Base-by-base conservation (phyloP, 2,797 vertebrate species). In the Melanotaenia parkinsoni region DNA sequence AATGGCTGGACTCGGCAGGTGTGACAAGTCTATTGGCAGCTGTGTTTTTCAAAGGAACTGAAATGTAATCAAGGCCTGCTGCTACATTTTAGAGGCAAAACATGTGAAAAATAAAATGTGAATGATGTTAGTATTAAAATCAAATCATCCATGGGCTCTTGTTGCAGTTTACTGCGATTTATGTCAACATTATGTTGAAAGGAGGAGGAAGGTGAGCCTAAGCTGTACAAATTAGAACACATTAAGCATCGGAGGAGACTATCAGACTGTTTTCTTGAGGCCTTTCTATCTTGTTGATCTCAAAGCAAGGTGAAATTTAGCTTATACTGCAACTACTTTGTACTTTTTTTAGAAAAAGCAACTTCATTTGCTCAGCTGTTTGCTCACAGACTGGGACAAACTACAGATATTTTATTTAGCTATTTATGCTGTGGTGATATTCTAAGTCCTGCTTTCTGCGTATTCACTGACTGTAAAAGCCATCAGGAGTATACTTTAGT, bases 321-420 rank as follows among this genome's bases (percentile, higher is more conserved):
- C 40, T 74, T 76, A 82, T 71, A 67, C 66, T 76, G 54, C 64
- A 58, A 74, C 58, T 22, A 47, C 63, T 77, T 61, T 72, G 69
- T 70, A 20, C 5, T 43, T 37, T 38, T 38, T 76, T 64, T 79
- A 65, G 40, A 59, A 72, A 72, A 69, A 8, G 7, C 60, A 45
- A 40, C 53, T 32, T 77, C 67, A 43, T 65, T 82, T 53, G 77
- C 79, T 85, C 82, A 85, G 63, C 58, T 56, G 74, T 86, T 76
- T 80, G 14, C 66, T 72, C 35, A 56, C 70, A 74, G 43, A 68
- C 40, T 59, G 45, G 24, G 73, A 81, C 70, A 37, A 68, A 74
- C 60, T 74, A n/a, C 58, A 72, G 66, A 84, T 22, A 63, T 66
- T 76, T 61, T 24, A 63, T 64, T 74, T 61, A 67, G 63, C 67